Conservation (phyloP, 2,113 vertebrate species). For the Hippocampus abdominalis region DNA sequence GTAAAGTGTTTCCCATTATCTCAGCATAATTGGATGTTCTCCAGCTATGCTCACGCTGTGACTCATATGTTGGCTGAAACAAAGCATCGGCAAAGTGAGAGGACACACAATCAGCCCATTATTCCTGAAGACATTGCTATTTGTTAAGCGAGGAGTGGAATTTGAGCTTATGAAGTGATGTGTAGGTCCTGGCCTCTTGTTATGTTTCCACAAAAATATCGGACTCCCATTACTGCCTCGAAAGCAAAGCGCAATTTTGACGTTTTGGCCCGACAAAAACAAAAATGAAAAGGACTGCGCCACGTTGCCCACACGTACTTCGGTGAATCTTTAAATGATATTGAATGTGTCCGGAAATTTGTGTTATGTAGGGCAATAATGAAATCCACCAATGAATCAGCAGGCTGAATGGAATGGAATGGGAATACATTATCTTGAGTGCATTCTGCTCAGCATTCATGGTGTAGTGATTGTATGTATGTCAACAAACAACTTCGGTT, state of each 20-base stretch:
- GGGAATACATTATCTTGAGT: slow-evolving; percentile 3
- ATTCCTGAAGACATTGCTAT: slow-evolving; percentile 51
- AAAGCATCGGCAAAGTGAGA: slow-evolving; percentile 45
- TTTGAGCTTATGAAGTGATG: slow-evolving; percentile 42
- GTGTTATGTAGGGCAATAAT: neutral
- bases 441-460: slow-evolving; percentile 25
- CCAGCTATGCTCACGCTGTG: slow-evolving; percentile 36
- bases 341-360: slow-evolving; percentile 12
- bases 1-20: slow-evolving; percentile 59
- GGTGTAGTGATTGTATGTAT: slow-evolving; percentile 25
- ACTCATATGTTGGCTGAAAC: slow-evolving; percentile 51
- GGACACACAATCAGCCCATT: slow-evolving; percentile 49
- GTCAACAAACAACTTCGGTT: slow-evolving; percentile 3
- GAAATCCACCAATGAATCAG: slow-evolving; percentile 28
- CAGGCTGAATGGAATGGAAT: slow-evolving; percentile 24
- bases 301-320: slow-evolving; percentile 22
- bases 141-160: slow-evolving; percentile 37
- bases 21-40: slow-evolving; percentile 56
- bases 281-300: slow-evolving; percentile 26
- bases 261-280: slow-evolving; percentile 29
- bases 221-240: slow-evolving; percentile 32
- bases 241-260: slow-evolving; percentile 32
- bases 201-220: slow-evolving; percentile 39
- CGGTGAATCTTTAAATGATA: slow-evolving; percentile 45
- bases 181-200: slow-evolving; percentile 47